Percentiles rank a stretch among this genome's conserved stretches.
Conservation (phyloP, 2,113 vertebrate genomes). For the Regulus satrapa region DNA sequence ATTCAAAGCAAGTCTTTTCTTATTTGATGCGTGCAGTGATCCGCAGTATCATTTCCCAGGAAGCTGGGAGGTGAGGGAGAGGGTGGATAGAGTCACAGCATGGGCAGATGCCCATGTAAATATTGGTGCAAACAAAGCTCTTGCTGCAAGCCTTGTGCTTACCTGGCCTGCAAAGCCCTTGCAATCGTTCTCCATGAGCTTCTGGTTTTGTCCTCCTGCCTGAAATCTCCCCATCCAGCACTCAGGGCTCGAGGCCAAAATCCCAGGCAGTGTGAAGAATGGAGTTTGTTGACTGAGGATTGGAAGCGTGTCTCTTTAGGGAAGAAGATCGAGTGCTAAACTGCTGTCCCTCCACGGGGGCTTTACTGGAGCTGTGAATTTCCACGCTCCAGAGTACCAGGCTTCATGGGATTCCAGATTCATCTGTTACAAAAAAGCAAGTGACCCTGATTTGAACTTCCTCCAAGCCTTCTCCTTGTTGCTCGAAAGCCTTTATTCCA, state of each 20-base stretch:
- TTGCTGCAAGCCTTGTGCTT: not conserved
- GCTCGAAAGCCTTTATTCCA: not conserved
- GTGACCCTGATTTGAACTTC: slow-evolving; percentile 34
- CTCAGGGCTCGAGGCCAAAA: not conserved
- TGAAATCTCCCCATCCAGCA: not conserved
- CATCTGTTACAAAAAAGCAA: slow-evolving; percentile 2
- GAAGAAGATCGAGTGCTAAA: not conserved
- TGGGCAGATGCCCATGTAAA: not conserved
- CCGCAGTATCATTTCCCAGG: not conserved
- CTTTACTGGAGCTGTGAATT: not conserved
- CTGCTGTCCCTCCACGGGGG: not conserved
- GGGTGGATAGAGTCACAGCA: not conserved
- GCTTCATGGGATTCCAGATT: not conserved
- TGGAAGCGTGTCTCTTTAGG: not conserved
- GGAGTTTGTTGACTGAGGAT: not conserved
- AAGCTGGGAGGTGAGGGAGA: not conserved
- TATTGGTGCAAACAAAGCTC: not conserved
- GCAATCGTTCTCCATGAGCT: not conserved
- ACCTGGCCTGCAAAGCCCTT: not conserved
- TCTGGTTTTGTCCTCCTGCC: not conserved
- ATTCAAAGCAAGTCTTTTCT: not conserved
- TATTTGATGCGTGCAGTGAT: not conserved
- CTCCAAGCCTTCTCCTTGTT: slow-evolving; percentile 2
- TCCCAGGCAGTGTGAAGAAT: not conserved
- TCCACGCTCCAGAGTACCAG: not conserved